Conservation (phyloP, 1,140 invertebrate genomes). For the Theocolax elegans region DNA sequence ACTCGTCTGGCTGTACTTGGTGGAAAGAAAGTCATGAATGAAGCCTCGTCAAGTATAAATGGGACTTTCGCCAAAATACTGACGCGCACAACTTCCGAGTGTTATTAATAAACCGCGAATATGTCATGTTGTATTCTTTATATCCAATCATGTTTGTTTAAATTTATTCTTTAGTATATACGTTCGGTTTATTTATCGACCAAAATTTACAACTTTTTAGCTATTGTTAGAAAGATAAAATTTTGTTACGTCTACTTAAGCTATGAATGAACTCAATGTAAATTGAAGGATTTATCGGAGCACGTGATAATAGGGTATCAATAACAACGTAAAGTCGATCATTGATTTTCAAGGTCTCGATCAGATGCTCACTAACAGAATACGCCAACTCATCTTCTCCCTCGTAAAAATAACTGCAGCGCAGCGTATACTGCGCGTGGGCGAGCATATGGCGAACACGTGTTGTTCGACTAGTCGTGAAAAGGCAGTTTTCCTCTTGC, state of each 20-base stretch:
- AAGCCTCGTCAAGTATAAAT: neutral
- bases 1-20: neutral
- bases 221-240: too few species aligned
- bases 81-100: neutral
- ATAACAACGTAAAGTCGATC: too few species aligned
- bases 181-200: too few species aligned
- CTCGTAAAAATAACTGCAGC: neutral
- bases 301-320: too few species aligned
- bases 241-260: too few species aligned
- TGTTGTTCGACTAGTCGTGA: conserved; percentile 1
- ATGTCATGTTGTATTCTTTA: too few species aligned
- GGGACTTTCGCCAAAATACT: conserved; percentile 23
- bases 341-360: conserved; percentile 19
- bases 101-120: neutral
- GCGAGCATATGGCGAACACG: conserved; percentile 15
- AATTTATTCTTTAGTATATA: too few species aligned
- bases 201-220: too few species aligned
- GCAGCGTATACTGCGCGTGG: neutral
- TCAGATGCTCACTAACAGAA: neutral
- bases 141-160: too few species aligned
- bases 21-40: conserved; percentile 25
- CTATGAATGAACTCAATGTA: too few species aligned
- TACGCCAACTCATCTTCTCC: conserved; percentile 2
- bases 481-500: conserved; percentile 1
- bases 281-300: too few species aligned